These are phyloP conservation scores for Argyra leucocephala DNA, from an alignment of 2,888 invertebrate genomes.

Conservation along the genomic window DNA sequence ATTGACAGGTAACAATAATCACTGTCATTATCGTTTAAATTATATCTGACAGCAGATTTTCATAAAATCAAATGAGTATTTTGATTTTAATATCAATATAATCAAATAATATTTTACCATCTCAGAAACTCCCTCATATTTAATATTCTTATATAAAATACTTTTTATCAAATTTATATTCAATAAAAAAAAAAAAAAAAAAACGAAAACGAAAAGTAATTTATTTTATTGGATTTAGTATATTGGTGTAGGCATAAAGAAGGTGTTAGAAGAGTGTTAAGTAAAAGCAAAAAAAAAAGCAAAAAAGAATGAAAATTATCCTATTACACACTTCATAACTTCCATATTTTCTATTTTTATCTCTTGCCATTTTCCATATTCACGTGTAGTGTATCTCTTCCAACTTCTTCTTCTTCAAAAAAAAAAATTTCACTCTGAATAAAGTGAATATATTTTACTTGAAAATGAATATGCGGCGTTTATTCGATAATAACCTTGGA, in stretches of 20 bases:
- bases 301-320: background rate
- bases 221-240: background rate
- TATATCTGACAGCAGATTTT: background rate
- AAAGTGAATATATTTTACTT: no score
- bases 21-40: background rate
- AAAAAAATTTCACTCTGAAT: no score
- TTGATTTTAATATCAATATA: background rate
- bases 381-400: background rate
- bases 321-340: background rate
- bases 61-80: background rate
- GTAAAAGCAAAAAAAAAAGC: background rate
- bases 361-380: background rate
- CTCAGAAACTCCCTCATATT: background rate
- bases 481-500: slow-evolving; percentile 6
- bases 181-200: background rate
- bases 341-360: background rate
- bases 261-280: background rate
- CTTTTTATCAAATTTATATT: no score
- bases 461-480: background rate
- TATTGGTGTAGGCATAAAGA: no score
- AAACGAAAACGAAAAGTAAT: background rate
- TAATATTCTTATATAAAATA: background rate
- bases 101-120: no score
- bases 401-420: no score
- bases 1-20: background rate